Evolutionary conservation across 2,113 vertebrate species (phyloP).

Genomic region (Seriola aureovittata): DNA sequence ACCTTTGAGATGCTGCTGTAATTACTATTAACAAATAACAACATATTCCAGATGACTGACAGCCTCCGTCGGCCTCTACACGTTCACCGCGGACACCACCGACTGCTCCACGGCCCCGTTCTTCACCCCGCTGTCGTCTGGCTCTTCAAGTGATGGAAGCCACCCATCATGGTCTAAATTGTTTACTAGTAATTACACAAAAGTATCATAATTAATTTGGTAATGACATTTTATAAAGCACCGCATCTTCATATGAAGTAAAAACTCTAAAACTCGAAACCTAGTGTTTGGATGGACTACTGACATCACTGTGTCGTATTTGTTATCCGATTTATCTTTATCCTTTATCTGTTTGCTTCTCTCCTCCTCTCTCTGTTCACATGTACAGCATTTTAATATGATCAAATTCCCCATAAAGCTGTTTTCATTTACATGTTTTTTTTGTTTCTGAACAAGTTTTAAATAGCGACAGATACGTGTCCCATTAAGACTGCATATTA

Average conservation of each 20-base stretch:
- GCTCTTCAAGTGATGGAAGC: neutral
- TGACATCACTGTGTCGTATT: too few species aligned
- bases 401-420: too few species aligned
- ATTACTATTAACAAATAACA: slow-evolving; percentile 60
- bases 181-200: slow-evolving; percentile 9
- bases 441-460: too few species aligned
- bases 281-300: too few species aligned
- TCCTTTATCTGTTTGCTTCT: too few species aligned
- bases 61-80: slow-evolving; percentile 26
- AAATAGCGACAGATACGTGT: too few species aligned
- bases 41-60: slow-evolving; percentile 63
- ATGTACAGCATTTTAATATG: too few species aligned
- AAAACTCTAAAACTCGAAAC: too few species aligned
- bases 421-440: too few species aligned
- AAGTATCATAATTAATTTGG: slow-evolving; percentile 21
- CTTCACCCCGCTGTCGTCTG: neutral
- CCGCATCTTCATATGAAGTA: neutral
- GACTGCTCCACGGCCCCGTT: slow-evolving; percentile 3
- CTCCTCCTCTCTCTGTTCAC: too few species aligned
- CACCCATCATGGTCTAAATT: neutral
- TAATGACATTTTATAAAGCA: slow-evolving; percentile 18
- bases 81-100: neutral
- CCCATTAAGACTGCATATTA: too few species aligned
- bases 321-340: too few species aligned
- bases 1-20: slow-evolving; percentile 55